Evolutionary conservation across 64 coral and sea anemone genomes (phyloP).

Genomic region (Montipora capricornis): DNA sequence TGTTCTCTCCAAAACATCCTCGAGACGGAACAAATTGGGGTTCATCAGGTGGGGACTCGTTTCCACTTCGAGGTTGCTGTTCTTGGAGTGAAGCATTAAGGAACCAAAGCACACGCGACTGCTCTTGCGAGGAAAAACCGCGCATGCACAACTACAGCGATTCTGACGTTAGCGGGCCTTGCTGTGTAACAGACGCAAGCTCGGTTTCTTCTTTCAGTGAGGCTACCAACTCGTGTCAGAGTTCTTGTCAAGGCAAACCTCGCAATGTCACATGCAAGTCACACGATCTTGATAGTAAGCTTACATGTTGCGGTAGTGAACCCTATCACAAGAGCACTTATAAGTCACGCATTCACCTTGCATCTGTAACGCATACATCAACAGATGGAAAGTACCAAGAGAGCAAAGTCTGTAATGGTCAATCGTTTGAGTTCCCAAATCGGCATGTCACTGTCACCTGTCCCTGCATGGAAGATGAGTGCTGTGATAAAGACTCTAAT

Average conservation of each 20-base stretch:
- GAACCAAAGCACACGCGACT: neutral
- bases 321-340: neutral
- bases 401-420: neutral
- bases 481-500: neutral
- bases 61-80: neutral
- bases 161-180: neutral
- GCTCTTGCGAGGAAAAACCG: neutral
- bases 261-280: neutral
- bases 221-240: neutral
- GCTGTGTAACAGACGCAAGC: neutral
- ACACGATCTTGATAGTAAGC: neutral
- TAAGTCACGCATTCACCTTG: neutral
- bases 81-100: neutral
- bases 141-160: neutral
- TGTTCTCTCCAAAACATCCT: neutral
- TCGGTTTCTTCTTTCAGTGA: conserved; percentile 8
- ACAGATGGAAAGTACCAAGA: neutral
- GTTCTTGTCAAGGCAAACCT: neutral
- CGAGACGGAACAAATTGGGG: neutral
- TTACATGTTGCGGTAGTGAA: neutral
- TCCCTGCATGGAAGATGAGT: neutral
- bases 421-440: neutral
- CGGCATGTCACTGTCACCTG: neutral
- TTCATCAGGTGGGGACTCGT: neutral
- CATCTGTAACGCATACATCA: neutral